Evolutionary conservation across 2,888 invertebrate species (phyloP), one percentile per base, ranked within the genome.

Genomic region (Nemotelus pantherinus): DNA sequence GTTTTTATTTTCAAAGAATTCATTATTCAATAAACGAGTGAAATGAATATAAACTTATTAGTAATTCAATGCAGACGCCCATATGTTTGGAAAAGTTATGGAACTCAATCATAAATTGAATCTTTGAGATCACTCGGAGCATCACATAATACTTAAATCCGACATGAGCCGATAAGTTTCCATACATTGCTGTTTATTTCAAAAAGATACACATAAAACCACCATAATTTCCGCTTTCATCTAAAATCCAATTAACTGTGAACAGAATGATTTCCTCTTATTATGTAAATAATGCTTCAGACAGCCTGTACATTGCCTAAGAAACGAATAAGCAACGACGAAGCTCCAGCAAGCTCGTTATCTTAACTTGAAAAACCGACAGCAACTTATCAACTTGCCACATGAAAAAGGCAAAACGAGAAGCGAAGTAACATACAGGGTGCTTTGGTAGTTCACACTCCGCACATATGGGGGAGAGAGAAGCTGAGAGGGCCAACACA

Each of bases 341-440:
- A 60, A 25, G 25, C 25, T 25, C 25, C 39, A 41, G 72, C 9
- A 48, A 50, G 63, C 74, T 74, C 63, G 74, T 74, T 74, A 74
- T 74, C 74, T 74, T 74, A 74, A 74, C 50, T 74, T 74, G 74
- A 74, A 74, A 74, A 74, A 74, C 60, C 60, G 74, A 60, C 74
- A 57, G 60, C 50, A 60, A 74, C 74, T 74, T 74, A 74, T 74
- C 60, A 74, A 74, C 60, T 60, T 60, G 74, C 60, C 74, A 74
- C 74, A 60, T 47, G 70, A 53, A 70, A 70, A 70, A 70, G 55
- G 43, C 70, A 55, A 67, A 67, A 67, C 25, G 10, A 70, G 70
- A 25, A n/a, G 4, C n/a, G 43, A 43, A 53, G 47, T 48, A 67
- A 72, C 71, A 25, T 45, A 72, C 63, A 9, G 10, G 2, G 5